These are phyloP conservation scores for Xenopus laevis DNA, from an alignment of 2,113 vertebrate species.

Conservation along the genomic window DNA sequence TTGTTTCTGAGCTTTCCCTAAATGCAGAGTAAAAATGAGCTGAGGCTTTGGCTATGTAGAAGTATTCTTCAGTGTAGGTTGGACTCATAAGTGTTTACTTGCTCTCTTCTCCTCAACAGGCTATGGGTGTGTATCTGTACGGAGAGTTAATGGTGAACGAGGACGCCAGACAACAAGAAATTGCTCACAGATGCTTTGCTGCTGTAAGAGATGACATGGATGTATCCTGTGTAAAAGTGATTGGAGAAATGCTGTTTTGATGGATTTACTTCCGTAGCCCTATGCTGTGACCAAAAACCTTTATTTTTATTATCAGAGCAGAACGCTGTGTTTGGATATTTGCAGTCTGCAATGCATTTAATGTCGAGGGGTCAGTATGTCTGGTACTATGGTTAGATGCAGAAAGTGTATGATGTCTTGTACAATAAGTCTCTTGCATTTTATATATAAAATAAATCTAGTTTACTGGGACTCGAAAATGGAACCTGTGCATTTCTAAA, in stretches of 20 bases:
- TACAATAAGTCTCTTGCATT: conserved; percentile 17
- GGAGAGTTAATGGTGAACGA: conserved; percentile 95
- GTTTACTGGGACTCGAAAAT: neutral
- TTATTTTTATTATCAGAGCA: conserved; percentile 18
- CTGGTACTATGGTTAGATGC: conserved; percentile 9
- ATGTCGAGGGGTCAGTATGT: neutral
- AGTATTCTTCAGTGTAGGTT: accelerated
- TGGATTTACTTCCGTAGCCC: conserved; percentile 62
- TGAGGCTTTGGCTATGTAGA: neutral
- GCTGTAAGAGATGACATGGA: conserved; percentile 80
- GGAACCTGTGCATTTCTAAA: neutral
- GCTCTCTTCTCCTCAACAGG: conserved; percentile 64
- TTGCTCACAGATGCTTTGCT: conserved; percentile 79
- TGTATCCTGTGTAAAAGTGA: conserved; percentile 72
- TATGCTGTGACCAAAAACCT: conserved; percentile 20
- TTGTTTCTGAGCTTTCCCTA: neutral
- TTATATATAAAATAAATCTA: conserved; percentile 19
- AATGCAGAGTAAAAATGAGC: neutral
- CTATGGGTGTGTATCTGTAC: conserved; percentile 95
- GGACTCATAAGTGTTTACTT: conserved; percentile 30
- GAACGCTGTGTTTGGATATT: conserved; percentile 3
- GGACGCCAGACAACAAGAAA: conserved; percentile 78
- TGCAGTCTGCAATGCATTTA: neutral
- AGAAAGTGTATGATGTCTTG: conserved; percentile 24
- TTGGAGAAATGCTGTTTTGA: conserved; percentile 90